These are phyloP conservation scores for Bradypodion ventrale DNA, from an alignment of 2,797 vertebrate genomes.

Conservation along the genomic window DNA sequence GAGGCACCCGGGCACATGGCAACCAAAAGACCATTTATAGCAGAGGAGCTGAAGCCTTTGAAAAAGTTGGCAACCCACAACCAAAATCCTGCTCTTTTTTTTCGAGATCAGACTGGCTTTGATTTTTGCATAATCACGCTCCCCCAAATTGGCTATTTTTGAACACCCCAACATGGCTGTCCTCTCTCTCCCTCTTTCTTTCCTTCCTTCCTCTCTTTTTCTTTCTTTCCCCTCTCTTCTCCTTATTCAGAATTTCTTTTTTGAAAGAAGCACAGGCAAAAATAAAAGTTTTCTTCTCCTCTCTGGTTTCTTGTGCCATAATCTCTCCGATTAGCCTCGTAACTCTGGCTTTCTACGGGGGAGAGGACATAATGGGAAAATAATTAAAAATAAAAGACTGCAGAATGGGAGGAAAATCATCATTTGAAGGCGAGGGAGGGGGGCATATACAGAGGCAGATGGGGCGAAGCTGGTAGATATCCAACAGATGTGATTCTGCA, in stretches of 20 bases:
- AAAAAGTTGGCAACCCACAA: too few species aligned
- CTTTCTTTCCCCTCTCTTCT: accelerated
- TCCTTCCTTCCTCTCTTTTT: accelerated
- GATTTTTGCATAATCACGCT: too few species aligned
- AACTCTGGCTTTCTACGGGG: constrained; percentile 54
- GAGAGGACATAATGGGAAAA: constrained; percentile 65
- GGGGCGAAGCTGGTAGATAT: constrained; percentile 79
- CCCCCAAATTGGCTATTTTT: too few species aligned
- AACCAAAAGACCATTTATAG: too few species aligned
- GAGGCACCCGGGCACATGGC: too few species aligned
- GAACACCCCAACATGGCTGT: too few species aligned
- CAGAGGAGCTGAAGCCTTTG: too few species aligned
- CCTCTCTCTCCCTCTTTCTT: accelerated
- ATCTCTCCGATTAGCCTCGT: constrained; percentile 38
- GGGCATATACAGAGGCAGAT: constrained; percentile 63
- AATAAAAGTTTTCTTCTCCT: neutral
- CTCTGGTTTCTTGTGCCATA: neutral
- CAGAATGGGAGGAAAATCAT: constrained; percentile 34
- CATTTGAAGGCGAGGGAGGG: constrained; percentile 74
- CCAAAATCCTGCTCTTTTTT: too few species aligned
- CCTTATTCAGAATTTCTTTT: neutral
- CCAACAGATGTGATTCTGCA: constrained; percentile 92
- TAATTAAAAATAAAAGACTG: constrained; percentile 72
- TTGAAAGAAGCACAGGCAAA: neutral
- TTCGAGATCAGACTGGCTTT: too few species aligned